Evolutionary conservation across 2,797 vertebrate species (phyloP).

Genomic region (Urosaurus nigricauda): DNA sequence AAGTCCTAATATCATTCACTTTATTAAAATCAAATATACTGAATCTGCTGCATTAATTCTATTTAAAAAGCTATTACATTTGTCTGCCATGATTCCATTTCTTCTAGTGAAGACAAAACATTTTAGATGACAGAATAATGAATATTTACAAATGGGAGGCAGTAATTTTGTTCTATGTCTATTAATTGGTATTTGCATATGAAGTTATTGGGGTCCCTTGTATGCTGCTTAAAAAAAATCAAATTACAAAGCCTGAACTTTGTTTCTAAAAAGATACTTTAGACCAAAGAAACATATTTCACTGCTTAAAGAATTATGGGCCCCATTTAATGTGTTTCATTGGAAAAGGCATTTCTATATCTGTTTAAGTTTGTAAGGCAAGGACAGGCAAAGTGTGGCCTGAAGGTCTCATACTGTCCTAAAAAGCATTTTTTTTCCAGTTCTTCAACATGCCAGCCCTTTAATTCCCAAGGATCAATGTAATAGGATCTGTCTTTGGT

Average conservation of each 20-base stretch:
- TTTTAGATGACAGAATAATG: neutral
- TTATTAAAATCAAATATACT: slow-evolving; percentile 33
- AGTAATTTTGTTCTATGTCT: slow-evolving; percentile 4
- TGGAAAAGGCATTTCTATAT: too few relatives aligned
- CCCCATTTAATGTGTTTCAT: neutral
- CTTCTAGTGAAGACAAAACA: slow-evolving; percentile 9
- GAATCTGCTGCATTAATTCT: neutral
- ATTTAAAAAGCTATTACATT: slow-evolving; percentile 18
- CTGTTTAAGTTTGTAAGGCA: too few relatives aligned
- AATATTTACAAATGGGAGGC: neutral
- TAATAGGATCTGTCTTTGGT: too few relatives aligned
- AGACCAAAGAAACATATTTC: neutral
- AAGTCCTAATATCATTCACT: neutral
- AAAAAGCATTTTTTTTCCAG: too few relatives aligned
- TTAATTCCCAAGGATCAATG: too few relatives aligned
- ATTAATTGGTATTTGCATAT: slow-evolving; percentile 20
- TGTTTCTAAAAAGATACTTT: neutral
- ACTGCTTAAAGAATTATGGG: neutral
- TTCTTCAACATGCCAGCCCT: too few relatives aligned
- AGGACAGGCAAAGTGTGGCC: too few relatives aligned
- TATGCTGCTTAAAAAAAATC: neutral
- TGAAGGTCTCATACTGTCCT: too few relatives aligned
- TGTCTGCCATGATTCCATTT: neutral
- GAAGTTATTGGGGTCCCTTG: neutral
- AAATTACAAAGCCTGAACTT: neutral